Percentiles rank a stretch among this genome's conserved stretches.
phyloP scores from a whole-genome alignment of 2,797 vertebrate species.

The Leuciscus waleckii region DNA sequence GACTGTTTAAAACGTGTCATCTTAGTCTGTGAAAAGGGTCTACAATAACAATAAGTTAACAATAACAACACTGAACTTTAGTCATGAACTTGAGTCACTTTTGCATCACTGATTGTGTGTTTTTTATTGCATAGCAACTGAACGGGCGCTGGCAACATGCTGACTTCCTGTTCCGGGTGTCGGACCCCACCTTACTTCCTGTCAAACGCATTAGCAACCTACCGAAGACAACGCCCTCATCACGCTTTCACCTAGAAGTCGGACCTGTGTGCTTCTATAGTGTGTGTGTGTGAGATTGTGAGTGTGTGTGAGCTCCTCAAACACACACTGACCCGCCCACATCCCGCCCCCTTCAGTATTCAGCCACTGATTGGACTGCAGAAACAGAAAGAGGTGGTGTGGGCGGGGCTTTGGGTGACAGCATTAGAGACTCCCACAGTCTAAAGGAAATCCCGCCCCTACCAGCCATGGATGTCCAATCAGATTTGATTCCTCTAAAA shows the following conservation, averaged over 20 bases:
- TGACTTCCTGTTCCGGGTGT: conserved; percentile 89
- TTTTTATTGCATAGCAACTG: conserved; percentile 79
- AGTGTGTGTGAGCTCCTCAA: conserved; percentile 32
- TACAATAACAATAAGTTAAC: background rate
- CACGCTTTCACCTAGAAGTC: conserved; percentile 93
- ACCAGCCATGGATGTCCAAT: conserved; percentile 67
- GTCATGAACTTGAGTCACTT: background rate
- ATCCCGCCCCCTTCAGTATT: conserved; percentile 60
- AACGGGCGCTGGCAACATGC: conserved; percentile 94
- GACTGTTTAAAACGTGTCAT: too few species aligned
- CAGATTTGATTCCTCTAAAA: conserved; percentile 67
- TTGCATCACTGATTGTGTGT: background rate
- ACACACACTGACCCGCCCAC: conserved; percentile 62
- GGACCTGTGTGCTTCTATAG: conserved; percentile 95
- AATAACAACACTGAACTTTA: background rate
- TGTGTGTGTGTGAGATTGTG: background rate
- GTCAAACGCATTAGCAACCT: conserved; percentile 89
- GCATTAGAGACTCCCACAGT: conserved; percentile 75
- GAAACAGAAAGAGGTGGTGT: conserved; percentile 68
- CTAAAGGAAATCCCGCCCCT: conserved; percentile 64
- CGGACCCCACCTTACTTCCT: conserved; percentile 91
- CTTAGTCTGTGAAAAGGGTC: too few species aligned
- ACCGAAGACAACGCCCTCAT: conserved; percentile 81
- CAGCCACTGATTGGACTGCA: conserved; percentile 77
- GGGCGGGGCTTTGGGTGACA: conserved; percentile 62